Evolutionary conservation across 2,113 vertebrate genomes (phyloP).

Genomic region (Amazona guildingii): DNA sequence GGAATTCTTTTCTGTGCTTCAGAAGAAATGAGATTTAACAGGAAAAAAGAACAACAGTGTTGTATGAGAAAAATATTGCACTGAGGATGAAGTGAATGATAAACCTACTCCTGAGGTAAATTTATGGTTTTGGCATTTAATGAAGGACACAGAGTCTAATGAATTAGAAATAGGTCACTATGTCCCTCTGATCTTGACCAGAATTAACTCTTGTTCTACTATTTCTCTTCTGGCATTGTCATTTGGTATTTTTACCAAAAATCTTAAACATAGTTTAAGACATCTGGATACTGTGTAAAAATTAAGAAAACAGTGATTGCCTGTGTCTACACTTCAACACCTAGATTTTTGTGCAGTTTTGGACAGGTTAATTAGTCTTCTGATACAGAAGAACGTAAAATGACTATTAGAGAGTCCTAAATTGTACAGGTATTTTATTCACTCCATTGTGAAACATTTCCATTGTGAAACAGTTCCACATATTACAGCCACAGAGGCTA

Average conservation of each 20-base stretch:
- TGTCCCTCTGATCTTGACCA: accelerated
- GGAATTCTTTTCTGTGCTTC: not conserved
- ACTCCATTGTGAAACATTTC: not conserved
- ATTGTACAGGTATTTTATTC: not conserved
- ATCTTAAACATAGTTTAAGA: not conserved
- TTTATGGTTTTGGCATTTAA: not conserved
- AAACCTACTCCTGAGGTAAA: not conserved
- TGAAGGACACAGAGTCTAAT: not conserved
- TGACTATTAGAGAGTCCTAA: not conserved
- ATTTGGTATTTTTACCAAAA: not conserved
- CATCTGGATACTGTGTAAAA: not conserved
- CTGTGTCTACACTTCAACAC: not conserved
- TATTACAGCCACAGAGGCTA: not conserved
- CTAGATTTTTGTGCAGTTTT: not conserved
- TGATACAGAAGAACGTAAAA: not conserved
- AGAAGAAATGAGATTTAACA: not conserved
- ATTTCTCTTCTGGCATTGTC: not conserved
- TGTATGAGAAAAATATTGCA: not conserved
- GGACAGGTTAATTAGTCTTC: not conserved
- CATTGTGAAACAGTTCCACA: not conserved
- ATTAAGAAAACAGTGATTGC: not conserved
- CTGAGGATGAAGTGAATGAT: not conserved
- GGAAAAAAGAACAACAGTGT: not conserved
- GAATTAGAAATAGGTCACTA: not conserved
- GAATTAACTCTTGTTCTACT: not conserved